Conservation (phyloP, 2,888 invertebrate species). For the Hypomecis punctinalis region DNA sequence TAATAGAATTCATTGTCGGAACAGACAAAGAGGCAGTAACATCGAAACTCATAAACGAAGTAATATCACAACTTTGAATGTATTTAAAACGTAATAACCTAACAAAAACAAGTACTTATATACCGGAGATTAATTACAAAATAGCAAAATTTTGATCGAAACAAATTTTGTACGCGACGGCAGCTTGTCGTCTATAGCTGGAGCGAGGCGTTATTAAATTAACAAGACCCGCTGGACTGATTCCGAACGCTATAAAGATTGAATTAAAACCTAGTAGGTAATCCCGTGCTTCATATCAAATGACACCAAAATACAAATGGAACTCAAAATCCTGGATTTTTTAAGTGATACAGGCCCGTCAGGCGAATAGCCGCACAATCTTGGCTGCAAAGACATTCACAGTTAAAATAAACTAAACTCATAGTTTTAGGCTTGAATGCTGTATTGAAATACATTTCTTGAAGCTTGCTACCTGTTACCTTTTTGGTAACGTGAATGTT, state of each 20-base stretch:
- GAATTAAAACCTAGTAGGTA: constrained; percentile 39
- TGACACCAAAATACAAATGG: constrained; percentile 30
- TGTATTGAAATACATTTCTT: too few species aligned
- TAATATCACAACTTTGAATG: constrained; percentile 36
- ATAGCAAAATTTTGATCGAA: constrained; percentile 49
- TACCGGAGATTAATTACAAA: constrained; percentile 52
- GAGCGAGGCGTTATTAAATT: constrained; percentile 49
- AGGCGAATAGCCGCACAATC: constrained; percentile 12
- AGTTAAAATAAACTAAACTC: too few species aligned
- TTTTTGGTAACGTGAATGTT: too few species aligned
- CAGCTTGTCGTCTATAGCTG: constrained; percentile 34
- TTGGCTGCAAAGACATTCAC: not conserved
- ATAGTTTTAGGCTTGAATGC: too few species aligned
- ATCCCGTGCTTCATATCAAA: constrained; percentile 31
- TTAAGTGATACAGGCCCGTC: constrained; percentile 23
- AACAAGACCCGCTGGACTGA: constrained; percentile 48
- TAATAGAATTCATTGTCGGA: constrained; percentile 22
- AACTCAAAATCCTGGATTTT: constrained; percentile 26
- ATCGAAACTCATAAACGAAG: constrained; percentile 35
- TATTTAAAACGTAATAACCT: constrained; percentile 33
- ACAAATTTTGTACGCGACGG: constrained; percentile 47
- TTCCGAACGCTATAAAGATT: constrained; percentile 44
- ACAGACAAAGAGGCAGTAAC: constrained; percentile 23
- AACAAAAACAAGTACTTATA: constrained; percentile 36
- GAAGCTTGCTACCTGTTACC: too few species aligned